Base-by-base conservation (phyloP, 1,140 invertebrate species). In the Zaprionus lachaisei region DNA sequence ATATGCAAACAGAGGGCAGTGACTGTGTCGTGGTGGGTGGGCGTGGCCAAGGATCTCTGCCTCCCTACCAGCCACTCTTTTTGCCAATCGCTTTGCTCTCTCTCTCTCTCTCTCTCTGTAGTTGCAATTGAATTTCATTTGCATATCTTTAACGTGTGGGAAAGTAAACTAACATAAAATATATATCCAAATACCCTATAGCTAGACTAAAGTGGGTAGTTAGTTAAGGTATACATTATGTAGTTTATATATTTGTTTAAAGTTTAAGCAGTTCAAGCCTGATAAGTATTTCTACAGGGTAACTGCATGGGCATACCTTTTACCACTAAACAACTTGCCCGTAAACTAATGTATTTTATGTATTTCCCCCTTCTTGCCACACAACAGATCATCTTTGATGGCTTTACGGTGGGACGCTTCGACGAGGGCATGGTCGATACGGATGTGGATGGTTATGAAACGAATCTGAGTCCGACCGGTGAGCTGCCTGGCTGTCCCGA, bases 331-430 rank as follows among this genome's bases (percentile, higher is more conserved):
- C 15, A 51, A 51, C 7, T n/a, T 47, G 3, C 17, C n/a, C 49
- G 9, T 11, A 34, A 54, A 34, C 38, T 24, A 65, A 20, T 67
- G 24, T 60, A 56, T 56, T 26, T 54, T 44, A 51, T 69, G 37
- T 41, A 67, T 47, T 58, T 57, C 70, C 12, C 41, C 41, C 24
- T 64, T 75, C 54, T 41, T 57, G 64, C 78, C 93, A 28, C 26
- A 28, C 26, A 34, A 24, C 95, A 96, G 95, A 93, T 97, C 31
- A 95, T 97, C 62, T 97, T 97, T 94, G 97, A 97, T 85, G 95
- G 96, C 65, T 97, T 97, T 93, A 96, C 96, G 80, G 94, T 97
- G 62, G 97, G 97, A 1, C 94, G 96, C 51, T 96, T 96, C 83
- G 96, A 96, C 58, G 92, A 93, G 81, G 92, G 92, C 75, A 91